Evolutionary conservation across 37 sponge, comb jelly and placozoan species (phyloP), one percentile per base, ranked within the genome.

Genomic region (Theonella swinhoei): DNA sequence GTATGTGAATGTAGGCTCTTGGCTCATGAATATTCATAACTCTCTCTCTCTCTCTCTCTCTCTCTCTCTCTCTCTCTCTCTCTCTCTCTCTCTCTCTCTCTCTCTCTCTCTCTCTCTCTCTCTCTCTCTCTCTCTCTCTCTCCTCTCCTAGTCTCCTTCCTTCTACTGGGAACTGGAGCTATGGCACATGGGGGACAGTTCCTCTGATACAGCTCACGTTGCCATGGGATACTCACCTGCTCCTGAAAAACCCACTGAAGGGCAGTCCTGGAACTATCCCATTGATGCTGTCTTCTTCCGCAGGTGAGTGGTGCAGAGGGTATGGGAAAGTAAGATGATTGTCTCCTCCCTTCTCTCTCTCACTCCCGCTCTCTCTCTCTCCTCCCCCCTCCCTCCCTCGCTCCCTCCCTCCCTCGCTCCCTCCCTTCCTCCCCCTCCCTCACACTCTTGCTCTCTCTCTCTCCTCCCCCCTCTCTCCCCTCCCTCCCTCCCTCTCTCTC

Each of bases 81-180:
- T 82, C 74, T 72, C 83, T 22, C 39, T 37, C 38, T n/a, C 79
- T 63, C 40, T 25, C 65, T 47, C 70, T 68, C 83, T 82, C 74
- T 72, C 74, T 82, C 74, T 82, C 83, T 82, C 64, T 82, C 83
- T 72, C 83, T 72, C 83, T 72, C 74, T 72, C 83, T 82, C 74
- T 72, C 74, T 72, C 74, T 82, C 83, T 82, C 74, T 72, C 74
- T 82, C 74, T 72, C 83, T 22, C 39, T 37, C 38, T n/a, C 79
- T 63, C 40, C 42, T 59, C 14, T 33, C 80, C 30, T 68, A 86
- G 81, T 94, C 94, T 9, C 84, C 92, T 1, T 93, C 96, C 42
- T 98, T 95, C 84, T 98, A 98, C 92, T 98, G 92, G 92, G 98
- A 98, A 81, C 61, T 93, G 26, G 94, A 96, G 72, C 62, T 96